Base-by-base conservation (phyloP, 2,113 vertebrate species). In the Catagonus wagneri region DNA sequence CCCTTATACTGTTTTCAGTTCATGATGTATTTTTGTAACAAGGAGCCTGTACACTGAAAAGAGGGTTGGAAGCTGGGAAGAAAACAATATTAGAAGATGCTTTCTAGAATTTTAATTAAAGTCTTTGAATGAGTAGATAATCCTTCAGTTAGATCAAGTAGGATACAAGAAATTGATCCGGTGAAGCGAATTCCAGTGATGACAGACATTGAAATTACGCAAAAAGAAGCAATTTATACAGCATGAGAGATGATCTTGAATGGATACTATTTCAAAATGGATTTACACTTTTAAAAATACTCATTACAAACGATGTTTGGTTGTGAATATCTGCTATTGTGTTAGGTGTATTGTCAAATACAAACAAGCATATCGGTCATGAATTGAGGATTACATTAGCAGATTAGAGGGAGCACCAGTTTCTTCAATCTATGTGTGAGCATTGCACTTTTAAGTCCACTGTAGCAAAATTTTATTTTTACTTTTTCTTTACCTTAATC, bases 111-210 rank as follows among this genome's bases (percentile, higher is more conserved):
- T 36, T 32, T 14, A 86, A 1, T 63, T 83, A 78, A 34, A 9
- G 17, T 66, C 11, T 90, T 90, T 95, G 27, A 75, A 85, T 19
- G 83, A 90, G 87, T 80, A 12, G 3, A 10, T 32, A 78, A 0
- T 65, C 71, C 3, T 96, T 13, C 34, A 88, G n/a, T 69, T 74
- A 54, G 34, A 93, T 27, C 6, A 91, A 94, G 90, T 4, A 89
- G 81, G 50, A 96, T 44, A 39, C 54, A 94, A 88, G 52, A 84
- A 93, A 96, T 80, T 66, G 16, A 94, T 68, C 29, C 96, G 13
- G 63, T 58, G 39, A 27, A 94, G 9, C 32, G 92, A 85, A 93
- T 85, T 83, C 44, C 72, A 22, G 58, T 61, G 63, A 78, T 83
- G 25, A 52, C 84, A 56, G 61, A 60, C 15, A 20, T 1, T 23